Conservation (phyloP, 1,140 invertebrate genomes). For the Bradysia coprophila region DNA sequence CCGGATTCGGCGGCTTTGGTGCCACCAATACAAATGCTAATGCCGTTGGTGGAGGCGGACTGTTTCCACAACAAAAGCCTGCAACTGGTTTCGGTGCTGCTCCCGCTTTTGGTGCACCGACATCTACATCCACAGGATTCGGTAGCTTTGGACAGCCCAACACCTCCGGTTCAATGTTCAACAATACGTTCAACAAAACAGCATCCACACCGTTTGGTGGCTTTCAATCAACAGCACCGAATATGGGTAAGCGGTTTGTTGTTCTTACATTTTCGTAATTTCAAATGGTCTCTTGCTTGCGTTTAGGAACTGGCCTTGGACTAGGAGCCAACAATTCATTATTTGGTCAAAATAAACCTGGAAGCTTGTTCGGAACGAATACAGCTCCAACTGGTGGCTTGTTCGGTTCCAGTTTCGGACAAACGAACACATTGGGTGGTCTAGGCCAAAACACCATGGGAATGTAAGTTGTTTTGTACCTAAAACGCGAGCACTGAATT, state of each 20-base stretch:
- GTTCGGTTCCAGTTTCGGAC: slow-evolving; percentile 18
- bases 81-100: slow-evolving; percentile 23
- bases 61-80: slow-evolving; percentile 16
- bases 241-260: too few species aligned
- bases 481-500: too few species aligned
- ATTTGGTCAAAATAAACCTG: slow-evolving; percentile 29
- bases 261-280: too few species aligned
- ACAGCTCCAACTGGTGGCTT: slow-evolving; percentile 12
- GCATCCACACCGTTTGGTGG: slow-evolving; percentile 24
- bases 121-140: background rate
- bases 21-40: slow-evolving; percentile 13
- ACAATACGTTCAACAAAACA: slow-evolving; percentile 28
- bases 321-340: slow-evolving; percentile 25
- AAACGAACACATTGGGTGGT: slow-evolving; percentile 5
- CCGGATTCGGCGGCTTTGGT: slow-evolving; percentile 26
- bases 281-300: slow-evolving; percentile 9
- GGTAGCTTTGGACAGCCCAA: slow-evolving; percentile 14
- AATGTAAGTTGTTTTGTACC: background rate
- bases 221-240: slow-evolving; percentile 15
- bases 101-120: slow-evolving; percentile 9
- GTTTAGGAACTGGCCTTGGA: slow-evolving; percentile 15
- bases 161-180: slow-evolving; percentile 28
- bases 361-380: slow-evolving; percentile 33
- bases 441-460: background rate
- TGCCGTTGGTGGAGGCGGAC: slow-evolving; percentile 12